Evolutionary conservation across 2,113 vertebrate species (phyloP).

Genomic region (Scopus umbretta): DNA sequence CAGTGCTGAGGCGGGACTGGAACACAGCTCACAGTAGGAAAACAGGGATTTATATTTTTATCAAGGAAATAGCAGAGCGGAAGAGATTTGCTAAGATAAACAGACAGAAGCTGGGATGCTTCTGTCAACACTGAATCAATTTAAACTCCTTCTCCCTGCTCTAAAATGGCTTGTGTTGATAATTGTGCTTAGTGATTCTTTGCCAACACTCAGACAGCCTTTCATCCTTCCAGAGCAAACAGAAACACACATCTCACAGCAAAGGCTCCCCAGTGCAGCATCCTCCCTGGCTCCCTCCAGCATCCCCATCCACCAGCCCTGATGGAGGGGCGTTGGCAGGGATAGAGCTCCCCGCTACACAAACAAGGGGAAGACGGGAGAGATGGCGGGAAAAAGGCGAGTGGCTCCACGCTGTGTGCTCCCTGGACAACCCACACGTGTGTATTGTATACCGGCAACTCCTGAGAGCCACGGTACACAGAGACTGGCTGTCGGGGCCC

Average conservation of each 20-base stretch:
- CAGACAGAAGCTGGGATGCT: background rate
- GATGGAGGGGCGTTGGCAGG: background rate
- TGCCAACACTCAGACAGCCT: background rate
- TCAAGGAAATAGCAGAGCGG: background rate
- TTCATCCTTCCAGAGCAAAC: background rate
- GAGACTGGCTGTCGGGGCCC: background rate
- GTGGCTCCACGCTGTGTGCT: too few species aligned
- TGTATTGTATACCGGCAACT: background rate
- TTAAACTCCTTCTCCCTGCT: background rate
- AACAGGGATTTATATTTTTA: background rate
- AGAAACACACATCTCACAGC: background rate
- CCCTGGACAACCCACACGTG: background rate
- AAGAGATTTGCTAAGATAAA: background rate
- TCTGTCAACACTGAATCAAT: background rate
- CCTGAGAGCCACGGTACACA: background rate
- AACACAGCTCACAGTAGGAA: background rate
- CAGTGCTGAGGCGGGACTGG: background rate
- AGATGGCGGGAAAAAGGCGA: too few species aligned
- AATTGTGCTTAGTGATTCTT: background rate
- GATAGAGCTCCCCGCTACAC: background rate
- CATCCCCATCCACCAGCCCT: background rate
- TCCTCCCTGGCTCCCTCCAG: background rate
- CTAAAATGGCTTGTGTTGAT: background rate
- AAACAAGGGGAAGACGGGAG: too few species aligned
- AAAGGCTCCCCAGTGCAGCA: too few species aligned